Base-by-base conservation (phyloP, 2,113 vertebrate species). In the Cyprinodon brontotheroides region DNA sequence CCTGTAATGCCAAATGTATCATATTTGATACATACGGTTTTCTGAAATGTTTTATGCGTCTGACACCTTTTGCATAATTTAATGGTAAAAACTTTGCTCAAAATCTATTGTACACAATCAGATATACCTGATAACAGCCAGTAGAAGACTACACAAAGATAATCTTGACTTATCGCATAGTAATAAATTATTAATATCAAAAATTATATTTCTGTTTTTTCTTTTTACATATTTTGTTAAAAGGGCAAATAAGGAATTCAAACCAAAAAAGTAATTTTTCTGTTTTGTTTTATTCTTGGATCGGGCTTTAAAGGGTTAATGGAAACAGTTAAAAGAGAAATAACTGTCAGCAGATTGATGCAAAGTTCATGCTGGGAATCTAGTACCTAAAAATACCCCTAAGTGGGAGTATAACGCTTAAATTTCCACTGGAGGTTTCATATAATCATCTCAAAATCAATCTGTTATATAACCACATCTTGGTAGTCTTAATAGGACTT, bases 401-500 rank as follows among this genome's bases (percentile, higher is more conserved):
- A 8, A 59, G 69, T 57, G 5, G 17, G 68, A 61, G 57, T 75
- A 65, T 85, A 78, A 74, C 72, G 77, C 74, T 60, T 60, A 67
- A 41, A 48, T 78, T 81, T 68, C 53, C 9, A 3, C 8, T 80
- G 3, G 4, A 74, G 57, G 61, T 81, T 74, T 72, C 77, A 48
- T 37, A 73, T 70, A 66, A 84, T 79, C 37, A 74, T 63, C 61
- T 70, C 61, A n/a, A 77, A 72, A 57, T 65, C 3, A 53, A 68
- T 77, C 75, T 72, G 48, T 72, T 79, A 62, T 11, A 68, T 85
- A 83, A 84, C 80, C 47, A 41, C 11, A 65, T 61, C 14, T 1
- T 37, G 29, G 72, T 45, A 61, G 74, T 65, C 75, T 85, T 88
- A 86, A 64, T 36, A 59, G 59, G 53, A 74, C 9, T 83, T 48